Base-by-base conservation (phyloP, 92 coral and sea anemone genomes). In the Chrysogorgia sp. region DNA sequence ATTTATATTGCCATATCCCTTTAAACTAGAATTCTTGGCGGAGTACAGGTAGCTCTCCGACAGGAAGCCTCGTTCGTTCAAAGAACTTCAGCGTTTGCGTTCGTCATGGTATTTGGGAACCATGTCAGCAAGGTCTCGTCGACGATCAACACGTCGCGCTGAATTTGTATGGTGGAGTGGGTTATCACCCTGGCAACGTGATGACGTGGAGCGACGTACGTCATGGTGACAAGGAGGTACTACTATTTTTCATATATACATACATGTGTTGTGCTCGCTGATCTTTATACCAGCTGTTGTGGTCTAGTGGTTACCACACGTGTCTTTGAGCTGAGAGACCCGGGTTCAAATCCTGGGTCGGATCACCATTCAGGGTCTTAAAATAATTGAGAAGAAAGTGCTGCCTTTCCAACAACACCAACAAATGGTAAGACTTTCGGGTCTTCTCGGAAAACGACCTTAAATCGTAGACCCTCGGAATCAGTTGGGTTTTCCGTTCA, bases 31-130 rank as follows among this genome's bases (percentile, higher is more conserved):
- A 88, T 12, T 84, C 96, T 12, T 71, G 92, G 48, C 58, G 79
- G 4, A 72, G 52, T 41, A 20, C 52, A 10, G 34, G 48, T 22
- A 72, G 34, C 56, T 72, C 79, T 0, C 79, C 79, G 7, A 87
- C 99, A 34, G 97, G 99, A 30, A 96, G 99, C 31, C 83, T 96
- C 14, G 88, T 96, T 92, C 82, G 99, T 24, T 96, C 99, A 24
- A 86, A 89, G 40, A 96, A 84, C 71, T 93, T 83, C 48, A 87
- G 90, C 61, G 85, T 92, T 24, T 87, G 96, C 40, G 87, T 90
- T 3, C 85, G 90, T 26, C 88, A 90, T 89, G 94, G 92, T 12
- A 81, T 92, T 68, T 96, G 99, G 99, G 88, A 87, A 40, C 99
- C 99, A 34, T 96, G 92, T 75, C 90, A 91, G 10, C 84, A 86